These are phyloP conservation scores for Campopleginae sp. DNA, from an alignment of 2,888 invertebrate species.

Conservation along the genomic window DNA sequence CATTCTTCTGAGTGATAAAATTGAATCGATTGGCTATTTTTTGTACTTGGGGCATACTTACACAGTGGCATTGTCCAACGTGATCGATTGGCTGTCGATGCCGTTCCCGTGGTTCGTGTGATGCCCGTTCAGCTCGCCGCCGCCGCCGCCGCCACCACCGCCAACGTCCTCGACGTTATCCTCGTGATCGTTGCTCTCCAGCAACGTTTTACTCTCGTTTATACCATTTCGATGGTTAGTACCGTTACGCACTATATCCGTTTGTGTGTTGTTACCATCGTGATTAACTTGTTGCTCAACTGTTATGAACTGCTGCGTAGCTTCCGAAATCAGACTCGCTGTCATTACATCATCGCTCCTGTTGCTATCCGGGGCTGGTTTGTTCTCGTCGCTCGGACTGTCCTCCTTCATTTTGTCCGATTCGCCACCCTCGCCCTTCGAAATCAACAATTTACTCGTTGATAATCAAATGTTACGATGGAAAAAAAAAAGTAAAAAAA, in stretches of 20 bases:
- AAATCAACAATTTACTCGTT: neutral
- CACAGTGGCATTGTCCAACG: slow-evolving; percentile 83
- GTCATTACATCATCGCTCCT: slow-evolving; percentile 82
- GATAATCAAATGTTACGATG: neutral
- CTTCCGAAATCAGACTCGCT: slow-evolving; percentile 82
- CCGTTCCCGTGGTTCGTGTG: slow-evolving; percentile 82
- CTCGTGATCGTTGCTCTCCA: slow-evolving; percentile 79
- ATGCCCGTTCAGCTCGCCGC: slow-evolving; percentile 82
- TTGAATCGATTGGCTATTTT: slow-evolving; percentile 36
- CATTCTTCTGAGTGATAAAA: slow-evolving; percentile 47
- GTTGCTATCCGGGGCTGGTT: slow-evolving; percentile 75
- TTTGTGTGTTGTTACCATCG: slow-evolving; percentile 74
- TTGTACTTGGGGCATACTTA: slow-evolving; percentile 78
- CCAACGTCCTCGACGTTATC: slow-evolving; percentile 79
- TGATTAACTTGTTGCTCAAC: slow-evolving; percentile 79
- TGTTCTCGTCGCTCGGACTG: slow-evolving; percentile 80
- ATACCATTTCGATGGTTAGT: slow-evolving; percentile 79
- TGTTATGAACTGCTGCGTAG: slow-evolving; percentile 82
- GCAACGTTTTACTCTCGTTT: slow-evolving; percentile 78
- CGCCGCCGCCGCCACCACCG: slow-evolving; percentile 79
- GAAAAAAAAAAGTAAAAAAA: neutral
- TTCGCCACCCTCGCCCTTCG: slow-evolving; percentile 81
- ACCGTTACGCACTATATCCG: slow-evolving; percentile 79
- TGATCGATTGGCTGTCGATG: slow-evolving; percentile 81
- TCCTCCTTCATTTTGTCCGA: slow-evolving; percentile 82